A percentile compares a stretch with the other conserved stretches of the same genome.
These are phyloP conservation scores for Ptilodon capucinus DNA, from an alignment of 2,888 invertebrate genomes.

Conservation along the genomic window DNA sequence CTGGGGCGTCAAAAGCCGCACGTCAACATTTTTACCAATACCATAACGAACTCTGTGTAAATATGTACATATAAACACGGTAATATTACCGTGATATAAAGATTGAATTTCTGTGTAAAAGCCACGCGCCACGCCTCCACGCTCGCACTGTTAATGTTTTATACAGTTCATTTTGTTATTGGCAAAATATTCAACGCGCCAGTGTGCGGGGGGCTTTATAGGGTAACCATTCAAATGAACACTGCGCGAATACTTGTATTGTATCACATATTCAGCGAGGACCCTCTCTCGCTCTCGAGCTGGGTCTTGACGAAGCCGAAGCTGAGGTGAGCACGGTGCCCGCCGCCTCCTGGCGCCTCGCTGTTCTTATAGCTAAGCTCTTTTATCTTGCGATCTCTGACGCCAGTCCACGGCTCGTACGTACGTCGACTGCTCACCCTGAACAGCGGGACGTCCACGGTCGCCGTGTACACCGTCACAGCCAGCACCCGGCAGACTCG, in stretches of 20 bases:
- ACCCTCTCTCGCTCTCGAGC: conserved; percentile 68
- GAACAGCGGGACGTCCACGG: conserved; percentile 44
- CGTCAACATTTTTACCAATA: too few relatives aligned
- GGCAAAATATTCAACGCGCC: too few relatives aligned
- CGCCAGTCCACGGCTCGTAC: conserved; percentile 54
- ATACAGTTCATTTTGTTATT: too few relatives aligned
- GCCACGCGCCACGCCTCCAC: too few relatives aligned
- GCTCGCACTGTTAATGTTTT: too few relatives aligned
- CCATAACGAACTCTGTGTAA: too few relatives aligned
- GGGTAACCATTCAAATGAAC: too few relatives aligned
- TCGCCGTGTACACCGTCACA: conserved; percentile 15
- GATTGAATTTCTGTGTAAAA: too few relatives aligned
- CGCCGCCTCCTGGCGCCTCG: conserved; percentile 59
- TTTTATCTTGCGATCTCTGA: conserved; percentile 53
- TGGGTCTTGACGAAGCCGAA: conserved; percentile 65
- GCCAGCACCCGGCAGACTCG: conserved; percentile 13
- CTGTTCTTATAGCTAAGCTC: conserved; percentile 63
- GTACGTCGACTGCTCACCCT: conserved; percentile 44
- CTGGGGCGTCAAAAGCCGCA: too few relatives aligned
- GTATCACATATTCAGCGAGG: conserved; percentile 63
- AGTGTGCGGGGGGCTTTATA: too few relatives aligned
- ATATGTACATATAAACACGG: too few relatives aligned
- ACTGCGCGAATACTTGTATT: conserved; percentile 69
- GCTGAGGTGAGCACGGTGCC: conserved; percentile 70
- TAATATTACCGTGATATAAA: too few relatives aligned